Base-by-base conservation (phyloP, 2,113 vertebrate species). In the Tetrax tetrax region DNA sequence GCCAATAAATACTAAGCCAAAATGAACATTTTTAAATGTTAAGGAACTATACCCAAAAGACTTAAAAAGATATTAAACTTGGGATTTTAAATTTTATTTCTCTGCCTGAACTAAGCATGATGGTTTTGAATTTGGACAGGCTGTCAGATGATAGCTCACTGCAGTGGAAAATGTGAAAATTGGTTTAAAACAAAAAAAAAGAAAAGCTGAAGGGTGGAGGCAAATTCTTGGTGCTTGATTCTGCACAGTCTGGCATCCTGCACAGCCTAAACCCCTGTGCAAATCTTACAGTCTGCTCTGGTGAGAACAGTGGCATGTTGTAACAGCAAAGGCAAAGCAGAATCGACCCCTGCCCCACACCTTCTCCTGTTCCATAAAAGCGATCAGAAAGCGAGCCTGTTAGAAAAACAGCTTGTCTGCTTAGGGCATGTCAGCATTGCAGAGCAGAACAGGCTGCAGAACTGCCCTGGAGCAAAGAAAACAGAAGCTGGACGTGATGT, bases 1-100 rank as follows among this genome's bases (percentile, higher is more conserved):
- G 91, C 47, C 96, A 95, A 95, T 94, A 95, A 94, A 96, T 94
- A 96, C 93, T 92, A 96, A 96, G 93, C 27, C 80, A 70, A 51
- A 41, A 93, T 92, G 75, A 96, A 90, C 94, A 94, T 90, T 94
- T 96, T 37, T 77, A 84, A 90, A 63, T 56, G 69, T 72, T 80
- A 89, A 87, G 66, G 66, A 85, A 20, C 43, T 35, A 80, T 27
- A 72, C 83, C 88, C 53, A 15, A 83, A 83, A 90, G 87, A 56
- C 21, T 59, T 70, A 6, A 43, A 29, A 53, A 57, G 56, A 68
- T 4, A 84, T 66, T 70, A 66, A 91, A 95, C 70, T 83, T 38
- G 12, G 50, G 45, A 16, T 38, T 65, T 91, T 77, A 28, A n/a
- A 37, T 60, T 79, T 94, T 84, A 18, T 33, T 85, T 84, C 90